Conservation (phyloP, 2,888 invertebrate genomes). For the Melanargia galathea region DNA sequence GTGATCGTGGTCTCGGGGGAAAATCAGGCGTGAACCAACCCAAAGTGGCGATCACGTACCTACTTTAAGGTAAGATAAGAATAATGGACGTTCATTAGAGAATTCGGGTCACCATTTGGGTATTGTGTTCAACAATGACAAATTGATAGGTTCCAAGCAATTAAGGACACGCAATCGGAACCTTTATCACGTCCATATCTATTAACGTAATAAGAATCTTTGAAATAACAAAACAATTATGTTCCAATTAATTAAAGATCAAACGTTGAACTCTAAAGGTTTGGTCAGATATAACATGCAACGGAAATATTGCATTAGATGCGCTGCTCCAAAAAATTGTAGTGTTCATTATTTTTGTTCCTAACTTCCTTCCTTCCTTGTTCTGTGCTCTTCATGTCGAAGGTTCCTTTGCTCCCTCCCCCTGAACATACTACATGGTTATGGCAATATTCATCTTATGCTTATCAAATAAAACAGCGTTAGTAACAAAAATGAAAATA, state of each 20-base stretch:
- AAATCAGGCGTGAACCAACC: not conserved
- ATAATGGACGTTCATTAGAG: conserved; percentile 28
- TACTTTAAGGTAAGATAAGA: conserved; percentile 17
- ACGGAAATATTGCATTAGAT: too few species aligned
- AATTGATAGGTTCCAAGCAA: conserved; percentile 40
- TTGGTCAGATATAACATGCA: not conserved
- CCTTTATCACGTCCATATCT: not conserved
- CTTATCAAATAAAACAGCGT: too few species aligned
- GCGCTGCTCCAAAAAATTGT: too few species aligned
- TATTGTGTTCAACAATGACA: conserved; percentile 37
- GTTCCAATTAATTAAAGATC: not conserved
- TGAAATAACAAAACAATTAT: not conserved
- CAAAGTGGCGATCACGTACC: not conserved
- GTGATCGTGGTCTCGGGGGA: not conserved
- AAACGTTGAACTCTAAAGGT: not conserved
- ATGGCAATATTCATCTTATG: too few species aligned
- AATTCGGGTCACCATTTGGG: conserved; percentile 36
- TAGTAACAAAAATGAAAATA: not conserved
- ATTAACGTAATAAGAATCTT: conserved; percentile 1
- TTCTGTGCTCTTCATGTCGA: too few species aligned
- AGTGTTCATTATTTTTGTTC: too few species aligned
- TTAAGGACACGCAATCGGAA: conserved; percentile 39
- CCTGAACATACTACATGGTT: too few species aligned
- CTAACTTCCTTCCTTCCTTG: too few species aligned
- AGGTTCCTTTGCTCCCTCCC: too few species aligned